Evolutionary conservation across 2,888 invertebrate species (phyloP), one percentile per base, ranked within the genome.

Genomic region (Rhingia rostrata): DNA sequence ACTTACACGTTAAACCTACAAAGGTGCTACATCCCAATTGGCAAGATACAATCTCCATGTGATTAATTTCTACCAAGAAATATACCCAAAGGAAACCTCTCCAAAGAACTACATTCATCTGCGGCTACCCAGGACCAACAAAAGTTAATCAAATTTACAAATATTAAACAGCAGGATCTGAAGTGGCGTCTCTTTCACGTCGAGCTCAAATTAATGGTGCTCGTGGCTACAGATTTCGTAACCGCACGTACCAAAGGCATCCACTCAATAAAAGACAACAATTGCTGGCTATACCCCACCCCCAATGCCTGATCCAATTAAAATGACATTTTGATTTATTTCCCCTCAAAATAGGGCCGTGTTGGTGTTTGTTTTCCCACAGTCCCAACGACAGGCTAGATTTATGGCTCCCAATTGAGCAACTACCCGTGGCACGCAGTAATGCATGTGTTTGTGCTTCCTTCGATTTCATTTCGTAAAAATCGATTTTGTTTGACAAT

Each of bases 281-380:
- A 41, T 58, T 6, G 9, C 41, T 33, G 22, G 12, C 37, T 9
- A 4, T 4, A 9, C 14, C 10, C 32, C 39, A 22, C 22, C 22
- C 22, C 22, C 22, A 22, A 22, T 2, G 22, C 22, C 32, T 37
- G 49, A 60, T 56, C 67, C 74, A 74, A 74, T 80, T 80, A 80
- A 74, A 63, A 66, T 67, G 80, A 61, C 75, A 70, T 75, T 81
- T 81, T 81, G 81, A 81, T 81, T 81, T 81, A 81, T 74, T 45
- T 75, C 63, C 51, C 63, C 51, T 69, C 69, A 75, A 58, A 75
- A 54, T 69, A 61, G 58, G 45, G n/a, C 35, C 32, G 41, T 39
- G 4, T 6, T 47, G 12, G 47, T 22, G 49, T 30, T 33, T 32
- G 32, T 41, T 14, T 53, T 66, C 64, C 51, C 51, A 53, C 39